Evolutionary conservation across 2,888 invertebrate species (phyloP).

Genomic region (Abrostola triplasia): DNA sequence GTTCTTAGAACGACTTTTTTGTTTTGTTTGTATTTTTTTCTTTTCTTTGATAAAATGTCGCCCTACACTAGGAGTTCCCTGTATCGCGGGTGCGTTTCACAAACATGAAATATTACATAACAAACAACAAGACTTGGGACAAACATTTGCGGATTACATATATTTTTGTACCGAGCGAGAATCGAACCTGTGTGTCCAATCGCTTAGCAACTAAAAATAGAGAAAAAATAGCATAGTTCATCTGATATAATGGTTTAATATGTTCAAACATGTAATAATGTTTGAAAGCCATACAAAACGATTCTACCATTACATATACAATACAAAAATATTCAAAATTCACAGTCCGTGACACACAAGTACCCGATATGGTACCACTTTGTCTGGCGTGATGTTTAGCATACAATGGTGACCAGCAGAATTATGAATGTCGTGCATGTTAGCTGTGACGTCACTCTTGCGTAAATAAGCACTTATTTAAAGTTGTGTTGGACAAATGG

Average conservation of each 20-base stretch:
- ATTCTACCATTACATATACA: conserved; percentile 11
- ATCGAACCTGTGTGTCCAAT: no score
- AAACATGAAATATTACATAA: no score
- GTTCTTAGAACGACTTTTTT: no score
- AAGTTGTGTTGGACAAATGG: conserved; percentile 37
- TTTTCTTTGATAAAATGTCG: no score
- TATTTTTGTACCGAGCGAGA: no score
- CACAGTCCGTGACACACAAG: conserved; percentile 43
- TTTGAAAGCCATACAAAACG: neutral
- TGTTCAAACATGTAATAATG: neutral
- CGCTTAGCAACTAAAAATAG: no score
- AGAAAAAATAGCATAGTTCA: no score
- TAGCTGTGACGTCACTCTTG: conserved; percentile 38
- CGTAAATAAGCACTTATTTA: conserved; percentile 21
- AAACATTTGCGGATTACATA: no score
- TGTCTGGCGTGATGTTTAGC: conserved; percentile 45
- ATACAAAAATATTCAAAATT: conserved; percentile 47
- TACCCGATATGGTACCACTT: conserved; percentile 44
- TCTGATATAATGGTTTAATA: neutral
- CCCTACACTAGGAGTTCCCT: no score
- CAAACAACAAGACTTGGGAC: no score
- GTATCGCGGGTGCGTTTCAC: no score
- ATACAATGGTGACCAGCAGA: conserved; percentile 46
- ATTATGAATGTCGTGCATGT: conserved; percentile 49
- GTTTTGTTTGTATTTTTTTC: no score